Percentiles rank a stretch among this genome's conserved stretches.
phyloP scores from a whole-genome alignment of 2,888 invertebrate genomes.

The Chalcis sispes region DNA sequence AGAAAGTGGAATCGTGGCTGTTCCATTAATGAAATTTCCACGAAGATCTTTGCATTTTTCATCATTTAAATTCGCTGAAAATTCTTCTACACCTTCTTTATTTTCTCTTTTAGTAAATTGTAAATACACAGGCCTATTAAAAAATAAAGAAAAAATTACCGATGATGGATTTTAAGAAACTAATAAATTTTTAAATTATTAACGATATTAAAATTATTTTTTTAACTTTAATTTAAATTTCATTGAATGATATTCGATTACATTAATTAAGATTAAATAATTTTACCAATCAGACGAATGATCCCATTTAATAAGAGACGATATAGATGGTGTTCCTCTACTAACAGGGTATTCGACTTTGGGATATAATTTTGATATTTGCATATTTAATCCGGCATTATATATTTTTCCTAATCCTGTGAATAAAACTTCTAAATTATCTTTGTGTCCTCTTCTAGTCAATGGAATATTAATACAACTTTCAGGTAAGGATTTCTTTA shows the following conservation, averaged over 20 bases:
- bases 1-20: slow-evolving; percentile 80
- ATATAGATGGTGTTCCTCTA: slow-evolving; percentile 78
- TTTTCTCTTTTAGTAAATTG: neutral
- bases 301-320: slow-evolving; percentile 70
- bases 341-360: slow-evolving; percentile 78
- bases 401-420: slow-evolving; percentile 78
- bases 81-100: slow-evolving; percentile 63
- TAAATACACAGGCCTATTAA: slow-evolving; percentile 73
- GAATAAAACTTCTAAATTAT: slow-evolving; percentile 71
- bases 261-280: neutral
- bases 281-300: slow-evolving; percentile 58
- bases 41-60: slow-evolving; percentile 74
- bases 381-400: slow-evolving; percentile 77
- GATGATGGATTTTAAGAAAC: neutral
- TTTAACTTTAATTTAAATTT: neutral
- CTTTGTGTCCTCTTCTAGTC: slow-evolving; percentile 81
- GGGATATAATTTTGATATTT: slow-evolving; percentile 77
- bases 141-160: neutral
- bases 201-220: neutral
- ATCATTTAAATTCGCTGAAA: slow-evolving; percentile 68
- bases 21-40: slow-evolving; percentile 79
- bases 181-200: neutral
- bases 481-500: slow-evolving; percentile 84
- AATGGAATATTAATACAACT: slow-evolving; percentile 85
- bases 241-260: neutral